Evolutionary conservation across 1,140 invertebrate species (phyloP).

Genomic region (Laupala kohalensis): DNA sequence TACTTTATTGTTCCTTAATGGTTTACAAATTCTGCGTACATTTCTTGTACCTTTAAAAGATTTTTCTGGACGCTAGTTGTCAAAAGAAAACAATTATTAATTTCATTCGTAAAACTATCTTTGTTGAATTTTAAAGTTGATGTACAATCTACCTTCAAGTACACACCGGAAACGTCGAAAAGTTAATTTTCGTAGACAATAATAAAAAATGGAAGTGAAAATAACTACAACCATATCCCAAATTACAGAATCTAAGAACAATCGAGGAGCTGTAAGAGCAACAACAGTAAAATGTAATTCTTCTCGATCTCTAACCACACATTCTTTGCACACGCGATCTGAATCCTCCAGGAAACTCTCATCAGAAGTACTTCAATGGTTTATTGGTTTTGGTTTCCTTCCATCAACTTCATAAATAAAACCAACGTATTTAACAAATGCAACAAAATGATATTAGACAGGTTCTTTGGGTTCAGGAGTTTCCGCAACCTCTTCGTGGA

Average conservation of each 20-base stretch:
- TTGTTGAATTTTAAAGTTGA: too few relatives aligned
- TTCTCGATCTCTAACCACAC: slow-evolving; percentile 70
- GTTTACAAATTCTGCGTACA: too few relatives aligned
- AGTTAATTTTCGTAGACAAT: too few relatives aligned
- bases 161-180: too few relatives aligned
- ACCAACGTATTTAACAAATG: slow-evolving; percentile 73
- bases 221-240: too few relatives aligned
- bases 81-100: too few relatives aligned
- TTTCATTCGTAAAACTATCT: too few relatives aligned
- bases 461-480: slow-evolving; percentile 54
- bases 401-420: slow-evolving; percentile 81
- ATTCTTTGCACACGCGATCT: slow-evolving; percentile 62
- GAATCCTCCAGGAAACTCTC: slow-evolving; percentile 66
- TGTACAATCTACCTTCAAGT: too few relatives aligned
- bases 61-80: too few relatives aligned
- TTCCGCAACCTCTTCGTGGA: slow-evolving; percentile 72
- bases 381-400: slow-evolving; percentile 66
- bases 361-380: slow-evolving; percentile 61
- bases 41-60: too few relatives aligned
- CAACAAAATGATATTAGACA: slow-evolving; percentile 79
- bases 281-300: slow-evolving; percentile 73
- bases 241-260: background rate
- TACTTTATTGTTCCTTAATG: too few relatives aligned
- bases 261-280: slow-evolving; percentile 40
- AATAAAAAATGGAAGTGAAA: background rate